phyloP scores from a whole-genome alignment of 1,140 invertebrate genomes.

The Caenorhabditis briggsae region DNA sequence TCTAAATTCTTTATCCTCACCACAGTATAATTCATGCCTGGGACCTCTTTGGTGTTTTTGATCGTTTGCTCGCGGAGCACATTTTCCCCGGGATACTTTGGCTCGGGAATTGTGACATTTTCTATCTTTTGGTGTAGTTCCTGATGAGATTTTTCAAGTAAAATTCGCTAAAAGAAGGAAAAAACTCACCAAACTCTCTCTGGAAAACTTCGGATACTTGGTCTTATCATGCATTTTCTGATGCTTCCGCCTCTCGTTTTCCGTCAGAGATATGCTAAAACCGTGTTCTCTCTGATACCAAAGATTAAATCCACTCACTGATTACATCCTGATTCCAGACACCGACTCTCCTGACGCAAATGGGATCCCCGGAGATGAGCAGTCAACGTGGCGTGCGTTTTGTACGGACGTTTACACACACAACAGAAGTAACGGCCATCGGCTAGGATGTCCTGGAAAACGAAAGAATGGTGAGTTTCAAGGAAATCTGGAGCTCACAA shows the following conservation, averaged over 20 bases:
- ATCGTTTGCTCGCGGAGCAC: neutral
- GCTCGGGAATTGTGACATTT: neutral
- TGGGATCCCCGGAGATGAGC: constrained; percentile 21
- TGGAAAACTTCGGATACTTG: neutral
- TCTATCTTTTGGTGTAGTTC: neutral
- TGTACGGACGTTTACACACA: constrained; percentile 27
- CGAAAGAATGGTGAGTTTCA: neutral
- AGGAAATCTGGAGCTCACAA: neutral
- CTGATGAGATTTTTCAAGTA: neutral
- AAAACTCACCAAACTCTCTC: neutral
- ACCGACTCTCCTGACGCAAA: constrained; percentile 6
- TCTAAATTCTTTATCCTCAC: neutral
- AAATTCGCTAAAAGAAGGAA: neutral
- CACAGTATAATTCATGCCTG: neutral
- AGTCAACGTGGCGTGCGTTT: constrained; percentile 31
- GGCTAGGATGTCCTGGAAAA: constrained; percentile 16
- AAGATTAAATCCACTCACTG: too few relatives aligned
- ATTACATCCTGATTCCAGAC: neutral
- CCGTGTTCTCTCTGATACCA: too few relatives aligned
- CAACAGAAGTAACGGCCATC: constrained; percentile 31
- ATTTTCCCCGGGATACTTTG: neutral
- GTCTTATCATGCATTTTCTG: constrained; percentile 6
- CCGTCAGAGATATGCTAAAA: constrained; percentile 1
- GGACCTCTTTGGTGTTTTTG: neutral
- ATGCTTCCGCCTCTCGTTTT: constrained; percentile 9